Evolutionary conservation across 2,113 vertebrate species (phyloP).

Genomic region (Jaculus jaculus): DNA sequence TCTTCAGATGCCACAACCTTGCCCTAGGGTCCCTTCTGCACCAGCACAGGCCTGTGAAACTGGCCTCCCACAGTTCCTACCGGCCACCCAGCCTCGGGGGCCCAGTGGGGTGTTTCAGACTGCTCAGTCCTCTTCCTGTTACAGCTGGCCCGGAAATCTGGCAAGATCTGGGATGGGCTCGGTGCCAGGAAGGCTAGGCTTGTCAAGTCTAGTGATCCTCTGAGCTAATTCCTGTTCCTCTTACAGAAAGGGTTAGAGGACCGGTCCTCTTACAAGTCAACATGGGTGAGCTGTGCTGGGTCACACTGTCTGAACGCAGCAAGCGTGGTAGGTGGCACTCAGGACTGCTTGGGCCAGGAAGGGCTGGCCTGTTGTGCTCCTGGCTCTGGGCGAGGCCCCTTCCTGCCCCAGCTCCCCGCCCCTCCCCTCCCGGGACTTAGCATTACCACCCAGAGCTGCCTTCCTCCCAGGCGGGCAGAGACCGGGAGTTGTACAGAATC

Average conservation of each 20-base stretch:
- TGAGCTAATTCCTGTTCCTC: neutral
- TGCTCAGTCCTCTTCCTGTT: too few relatives aligned
- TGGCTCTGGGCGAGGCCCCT: neutral
- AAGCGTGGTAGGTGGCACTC: neutral
- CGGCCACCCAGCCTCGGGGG: neutral
- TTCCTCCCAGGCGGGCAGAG: neutral
- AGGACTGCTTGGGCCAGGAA: neutral
- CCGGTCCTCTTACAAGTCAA: neutral
- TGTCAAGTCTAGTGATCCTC: neutral
- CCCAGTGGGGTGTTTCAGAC: neutral
- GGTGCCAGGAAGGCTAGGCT: neutral
- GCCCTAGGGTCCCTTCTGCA: neutral
- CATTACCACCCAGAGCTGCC: neutral
- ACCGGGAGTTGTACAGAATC: fast-evolving
- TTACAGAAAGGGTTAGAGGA: too few relatives aligned
- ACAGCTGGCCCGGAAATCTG: neutral
- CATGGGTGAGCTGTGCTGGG: neutral
- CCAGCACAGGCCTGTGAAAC: neutral
- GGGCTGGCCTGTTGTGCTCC: neutral
- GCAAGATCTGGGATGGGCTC: neutral
- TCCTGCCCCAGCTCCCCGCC: conserved; percentile 4
- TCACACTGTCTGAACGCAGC: neutral
- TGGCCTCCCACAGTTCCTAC: neutral
- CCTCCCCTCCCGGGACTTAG: neutral
- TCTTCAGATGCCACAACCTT: neutral